Conservation (phyloP, 2,113 vertebrate genomes). For the Glareola pratincola region DNA sequence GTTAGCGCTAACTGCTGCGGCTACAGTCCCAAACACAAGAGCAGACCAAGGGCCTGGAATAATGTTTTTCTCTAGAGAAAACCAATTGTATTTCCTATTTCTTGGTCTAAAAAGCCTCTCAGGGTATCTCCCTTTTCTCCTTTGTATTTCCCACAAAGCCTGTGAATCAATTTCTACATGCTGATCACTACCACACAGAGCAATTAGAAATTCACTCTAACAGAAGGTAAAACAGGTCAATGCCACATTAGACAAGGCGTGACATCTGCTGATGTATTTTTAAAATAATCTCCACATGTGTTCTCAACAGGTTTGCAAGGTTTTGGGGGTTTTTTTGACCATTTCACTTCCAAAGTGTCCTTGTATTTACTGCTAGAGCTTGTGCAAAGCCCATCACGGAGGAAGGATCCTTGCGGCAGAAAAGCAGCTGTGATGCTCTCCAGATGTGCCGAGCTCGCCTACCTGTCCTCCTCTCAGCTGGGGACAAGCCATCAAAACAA, state of each 20-base stretch:
- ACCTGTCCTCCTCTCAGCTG: accelerated
- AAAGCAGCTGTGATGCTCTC: too few relatives aligned
- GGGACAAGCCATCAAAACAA: neutral
- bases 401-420: neutral
- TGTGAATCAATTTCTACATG: neutral
- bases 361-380: neutral
- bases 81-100: neutral
- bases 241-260: neutral
- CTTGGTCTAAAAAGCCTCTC: neutral
- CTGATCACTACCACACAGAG: neutral
- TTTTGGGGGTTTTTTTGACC: too few relatives aligned
- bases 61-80: neutral
- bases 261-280: neutral
- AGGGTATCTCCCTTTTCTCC: neutral
- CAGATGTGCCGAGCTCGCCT: neutral
- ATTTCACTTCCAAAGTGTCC: neutral
- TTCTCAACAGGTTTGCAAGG: neutral
- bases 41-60: neutral
- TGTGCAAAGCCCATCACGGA: accelerated
- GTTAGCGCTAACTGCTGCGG: neutral
- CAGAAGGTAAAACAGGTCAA: neutral
- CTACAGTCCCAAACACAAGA: neutral
- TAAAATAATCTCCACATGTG: neutral
- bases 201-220: neutral
- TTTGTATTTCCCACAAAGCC: neutral